Conservation (phyloP, 2,888 invertebrate genomes). For the Auanema freiburgensis region DNA sequence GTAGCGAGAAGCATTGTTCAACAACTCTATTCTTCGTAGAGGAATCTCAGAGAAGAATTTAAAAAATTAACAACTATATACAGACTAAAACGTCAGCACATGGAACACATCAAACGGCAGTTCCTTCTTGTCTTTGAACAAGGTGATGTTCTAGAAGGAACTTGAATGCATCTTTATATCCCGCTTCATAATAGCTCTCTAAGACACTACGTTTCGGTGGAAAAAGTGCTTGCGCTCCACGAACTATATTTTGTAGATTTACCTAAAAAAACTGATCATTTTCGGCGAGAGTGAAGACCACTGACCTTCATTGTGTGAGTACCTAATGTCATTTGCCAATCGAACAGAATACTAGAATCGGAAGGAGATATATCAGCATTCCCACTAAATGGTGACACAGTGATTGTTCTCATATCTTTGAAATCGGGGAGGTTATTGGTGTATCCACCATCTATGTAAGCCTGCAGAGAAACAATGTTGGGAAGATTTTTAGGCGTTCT, state of each 20-base stretch:
- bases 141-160: slow-evolving; percentile 57
- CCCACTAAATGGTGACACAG: slow-evolving; percentile 82
- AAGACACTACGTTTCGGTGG: slow-evolving; percentile 63
- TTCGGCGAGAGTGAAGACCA: background rate
- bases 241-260: slow-evolving; percentile 63
- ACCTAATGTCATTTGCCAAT: slow-evolving; percentile 57
- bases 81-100: background rate
- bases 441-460: slow-evolving; percentile 91
- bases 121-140: slow-evolving; percentile 11
- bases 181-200: slow-evolving; percentile 64
- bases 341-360: slow-evolving; percentile 45
- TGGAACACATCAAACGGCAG: slow-evolving; percentile 6
- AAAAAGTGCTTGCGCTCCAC: slow-evolving; percentile 65
- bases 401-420: slow-evolving; percentile 85
- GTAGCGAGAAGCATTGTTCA: background rate
- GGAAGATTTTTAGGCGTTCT: slow-evolving; percentile 25
- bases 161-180: slow-evolving; percentile 64
- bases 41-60: background rate
- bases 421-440: slow-evolving; percentile 89
- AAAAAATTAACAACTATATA: background rate
- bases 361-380: slow-evolving; percentile 53
- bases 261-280: slow-evolving; percentile 47
- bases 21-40: background rate
- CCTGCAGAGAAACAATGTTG: slow-evolving; percentile 57
- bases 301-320: slow-evolving; percentile 57